These are phyloP conservation scores for Monopterus albus DNA, from an alignment of 2,113 vertebrate species.

Conservation along the genomic window DNA sequence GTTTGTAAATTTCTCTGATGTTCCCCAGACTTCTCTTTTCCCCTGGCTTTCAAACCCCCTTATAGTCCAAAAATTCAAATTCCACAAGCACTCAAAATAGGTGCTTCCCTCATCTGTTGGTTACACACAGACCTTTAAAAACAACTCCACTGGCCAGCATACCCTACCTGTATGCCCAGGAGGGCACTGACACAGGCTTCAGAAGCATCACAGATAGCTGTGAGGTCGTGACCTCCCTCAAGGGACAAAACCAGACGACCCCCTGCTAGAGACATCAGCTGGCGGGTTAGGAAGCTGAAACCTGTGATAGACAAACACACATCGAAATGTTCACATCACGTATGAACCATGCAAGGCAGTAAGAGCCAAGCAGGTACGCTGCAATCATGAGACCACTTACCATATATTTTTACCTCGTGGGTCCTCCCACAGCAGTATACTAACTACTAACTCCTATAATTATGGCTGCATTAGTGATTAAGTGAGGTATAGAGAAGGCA, in stretches of 20 bases:
- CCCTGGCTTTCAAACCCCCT: neutral
- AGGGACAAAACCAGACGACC: constrained; percentile 90
- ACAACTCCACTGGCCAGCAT: constrained; percentile 58
- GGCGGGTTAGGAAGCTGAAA: constrained; percentile 93
- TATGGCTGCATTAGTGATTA: constrained; percentile 38
- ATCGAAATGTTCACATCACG: constrained; percentile 19
- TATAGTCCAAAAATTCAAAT: neutral
- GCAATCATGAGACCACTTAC: neutral
- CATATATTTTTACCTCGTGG: constrained; percentile 49
- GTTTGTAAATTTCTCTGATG: neutral
- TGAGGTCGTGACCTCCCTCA: constrained; percentile 96
- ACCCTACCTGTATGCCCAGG: constrained; percentile 89
- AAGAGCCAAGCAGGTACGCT: neutral
- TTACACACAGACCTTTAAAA: neutral
- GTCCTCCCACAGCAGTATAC: constrained; percentile 36
- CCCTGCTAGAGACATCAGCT: constrained; percentile 92
- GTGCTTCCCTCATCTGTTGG: neutral
- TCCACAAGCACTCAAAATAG: neutral
- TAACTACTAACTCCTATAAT: constrained; percentile 50
- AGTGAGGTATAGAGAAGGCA: neutral
- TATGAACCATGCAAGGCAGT: neutral
- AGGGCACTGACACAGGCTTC: constrained; percentile 93
- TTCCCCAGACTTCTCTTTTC: too few relatives aligned
- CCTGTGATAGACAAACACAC: constrained; percentile 75
- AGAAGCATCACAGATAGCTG: constrained; percentile 94